Percentiles rank a stretch among this genome's conserved stretches.
phyloP scores from a whole-genome alignment of 2,797 vertebrate species.

The Microctenopoma steveboyesi region DNA sequence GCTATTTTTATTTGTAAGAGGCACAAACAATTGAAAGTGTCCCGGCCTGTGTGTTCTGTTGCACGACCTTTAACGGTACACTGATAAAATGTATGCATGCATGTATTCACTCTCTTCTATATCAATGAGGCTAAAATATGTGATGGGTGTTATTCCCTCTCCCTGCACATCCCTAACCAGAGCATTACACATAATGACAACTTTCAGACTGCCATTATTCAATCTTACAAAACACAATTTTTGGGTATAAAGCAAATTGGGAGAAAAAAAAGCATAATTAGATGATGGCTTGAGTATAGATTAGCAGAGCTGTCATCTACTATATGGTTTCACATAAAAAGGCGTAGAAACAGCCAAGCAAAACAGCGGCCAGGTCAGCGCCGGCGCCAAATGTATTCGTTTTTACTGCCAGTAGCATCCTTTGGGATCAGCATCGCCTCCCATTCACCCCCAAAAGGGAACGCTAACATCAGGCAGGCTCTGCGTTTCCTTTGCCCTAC shows the following conservation, averaged over 20 bases:
- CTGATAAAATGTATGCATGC: too few relatives aligned
- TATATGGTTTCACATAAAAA: slow-evolving; percentile 30
- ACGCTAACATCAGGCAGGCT: slow-evolving; percentile 32
- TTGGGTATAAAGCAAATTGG: slow-evolving; percentile 10
- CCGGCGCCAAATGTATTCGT: slow-evolving; percentile 59
- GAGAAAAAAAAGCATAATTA: slow-evolving; percentile 4
- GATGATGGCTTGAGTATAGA: slow-evolving; percentile 16
- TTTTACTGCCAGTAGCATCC: slow-evolving; percentile 59
- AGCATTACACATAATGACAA: slow-evolving; percentile 17
- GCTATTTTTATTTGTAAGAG: too few relatives aligned
- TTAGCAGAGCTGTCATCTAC: slow-evolving; percentile 26
- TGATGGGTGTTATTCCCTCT: slow-evolving; percentile 15
- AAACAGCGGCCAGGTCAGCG: slow-evolving; percentile 50
- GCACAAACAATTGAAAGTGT: too few relatives aligned
- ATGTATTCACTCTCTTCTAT: not conserved
- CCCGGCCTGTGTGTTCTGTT: too few relatives aligned
- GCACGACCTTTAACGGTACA: too few relatives aligned
- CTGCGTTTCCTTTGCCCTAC: slow-evolving; percentile 34
- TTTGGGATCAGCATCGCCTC: slow-evolving; percentile 46
- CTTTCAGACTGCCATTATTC: slow-evolving; percentile 10
- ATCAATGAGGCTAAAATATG: too few relatives aligned
- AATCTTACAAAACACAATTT: slow-evolving; percentile 20
- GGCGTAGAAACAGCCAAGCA: slow-evolving; percentile 29
- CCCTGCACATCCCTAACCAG: not conserved
- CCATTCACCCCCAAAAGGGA: slow-evolving; percentile 31